Evolutionary conservation across 2,888 invertebrate species (phyloP).

Genomic region (Machimus rusticus): DNA sequence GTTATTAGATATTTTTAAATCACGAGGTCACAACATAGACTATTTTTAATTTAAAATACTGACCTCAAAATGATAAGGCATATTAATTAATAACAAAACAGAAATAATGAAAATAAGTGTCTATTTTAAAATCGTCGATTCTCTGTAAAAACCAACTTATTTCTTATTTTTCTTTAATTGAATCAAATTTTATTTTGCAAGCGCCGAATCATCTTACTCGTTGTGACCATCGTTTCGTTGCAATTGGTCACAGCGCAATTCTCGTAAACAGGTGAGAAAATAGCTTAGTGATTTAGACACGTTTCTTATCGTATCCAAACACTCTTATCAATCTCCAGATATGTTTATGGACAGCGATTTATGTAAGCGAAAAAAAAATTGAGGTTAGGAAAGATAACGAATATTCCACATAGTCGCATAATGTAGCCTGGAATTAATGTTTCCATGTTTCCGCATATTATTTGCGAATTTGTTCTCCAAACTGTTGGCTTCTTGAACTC

Average conservation of each 20-base stretch:
- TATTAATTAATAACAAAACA: neutral
- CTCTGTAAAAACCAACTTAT: neutral
- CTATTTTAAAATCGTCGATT: neutral
- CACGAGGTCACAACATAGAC: neutral
- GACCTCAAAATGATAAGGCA: neutral
- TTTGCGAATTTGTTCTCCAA: neutral
- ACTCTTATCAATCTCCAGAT: neutral
- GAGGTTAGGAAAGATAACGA: neutral
- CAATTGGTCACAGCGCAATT: neutral
- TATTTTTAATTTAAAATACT: neutral
- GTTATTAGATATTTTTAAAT: neutral
- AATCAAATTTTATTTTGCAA: neutral
- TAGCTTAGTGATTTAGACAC: neutral
- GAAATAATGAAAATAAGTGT: no score
- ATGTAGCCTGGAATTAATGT: neutral
- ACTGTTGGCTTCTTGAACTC: neutral
- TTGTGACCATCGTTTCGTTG: neutral
- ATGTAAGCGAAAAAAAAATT: neutral
- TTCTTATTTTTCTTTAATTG: neutral
- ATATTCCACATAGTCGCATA: neutral
- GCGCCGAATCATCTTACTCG: neutral
- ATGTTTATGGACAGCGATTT: neutral
- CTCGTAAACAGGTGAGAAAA: neutral
- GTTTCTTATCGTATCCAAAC: neutral
- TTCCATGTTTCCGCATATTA: neutral